phyloP scores from a whole-genome alignment of 2,113 vertebrate species.

The Circaetus cinerascens region DNA sequence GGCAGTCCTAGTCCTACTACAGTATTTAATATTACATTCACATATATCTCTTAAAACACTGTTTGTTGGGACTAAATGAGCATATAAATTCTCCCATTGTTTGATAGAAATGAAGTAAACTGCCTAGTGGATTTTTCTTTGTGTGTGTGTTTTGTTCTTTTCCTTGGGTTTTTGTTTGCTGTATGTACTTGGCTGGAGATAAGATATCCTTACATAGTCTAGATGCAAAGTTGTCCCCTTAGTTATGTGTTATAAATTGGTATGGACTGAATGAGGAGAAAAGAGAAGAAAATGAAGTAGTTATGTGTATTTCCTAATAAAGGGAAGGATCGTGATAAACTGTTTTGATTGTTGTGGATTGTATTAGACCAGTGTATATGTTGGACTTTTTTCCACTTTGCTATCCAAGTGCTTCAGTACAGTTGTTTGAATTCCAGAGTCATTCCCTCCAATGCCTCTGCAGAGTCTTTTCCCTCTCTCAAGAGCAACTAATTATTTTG shows the following conservation, averaged over 20 bases:
- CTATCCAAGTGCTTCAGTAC: conserved; percentile 19
- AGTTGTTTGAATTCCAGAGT: conserved; percentile 26
- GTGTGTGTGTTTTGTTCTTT: not conserved
- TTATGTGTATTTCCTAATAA: not conserved
- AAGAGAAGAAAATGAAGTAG: not conserved
- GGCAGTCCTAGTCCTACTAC: not conserved
- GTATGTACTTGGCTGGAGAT: not conserved
- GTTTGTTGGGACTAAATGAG: not conserved
- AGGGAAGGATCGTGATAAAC: not conserved
- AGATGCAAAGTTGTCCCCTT: not conserved
- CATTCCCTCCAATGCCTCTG: not conserved
- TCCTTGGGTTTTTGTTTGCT: not conserved
- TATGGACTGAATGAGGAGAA: not conserved
- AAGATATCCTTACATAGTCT: not conserved
- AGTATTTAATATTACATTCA: not conserved
- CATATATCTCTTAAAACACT: not conserved
- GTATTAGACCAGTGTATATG: not conserved
- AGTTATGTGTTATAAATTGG: not conserved
- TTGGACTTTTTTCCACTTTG: not conserved
- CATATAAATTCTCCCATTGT: not conserved
- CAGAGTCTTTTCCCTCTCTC: not conserved
- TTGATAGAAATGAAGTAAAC: not conserved
- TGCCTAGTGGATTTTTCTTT: not conserved
- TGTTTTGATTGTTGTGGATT: not conserved
- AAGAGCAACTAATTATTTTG: conserved; percentile 8